Evolutionary conservation across 2,888 invertebrate species (phyloP).

Genomic region (Oscheius sp.): DNA sequence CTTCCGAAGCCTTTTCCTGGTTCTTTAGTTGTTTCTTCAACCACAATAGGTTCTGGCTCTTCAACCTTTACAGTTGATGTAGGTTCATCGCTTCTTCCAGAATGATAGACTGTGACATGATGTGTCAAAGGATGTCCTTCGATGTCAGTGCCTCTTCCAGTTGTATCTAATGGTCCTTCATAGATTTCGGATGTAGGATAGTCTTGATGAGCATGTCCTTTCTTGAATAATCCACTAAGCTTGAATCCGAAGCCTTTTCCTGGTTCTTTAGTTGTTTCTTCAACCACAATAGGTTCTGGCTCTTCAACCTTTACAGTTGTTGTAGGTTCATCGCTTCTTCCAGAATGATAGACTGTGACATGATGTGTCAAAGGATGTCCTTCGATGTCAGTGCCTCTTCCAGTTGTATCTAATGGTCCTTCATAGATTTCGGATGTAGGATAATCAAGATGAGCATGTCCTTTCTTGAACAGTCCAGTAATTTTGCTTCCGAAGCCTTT

Average conservation of each 20-base stretch:
- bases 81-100: constrained; percentile 39
- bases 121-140: constrained; percentile 34
- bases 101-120: constrained; percentile 37
- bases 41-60: constrained; percentile 22
- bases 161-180: constrained; percentile 46
- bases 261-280: background rate
- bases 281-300: background rate
- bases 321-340: constrained; percentile 42
- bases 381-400: constrained; percentile 38
- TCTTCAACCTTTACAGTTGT: background rate
- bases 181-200: constrained; percentile 45
- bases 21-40: no score
- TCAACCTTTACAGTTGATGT: constrained; percentile 4
- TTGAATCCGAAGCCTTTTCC: constrained; percentile 13
- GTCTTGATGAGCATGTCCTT: constrained; percentile 43
- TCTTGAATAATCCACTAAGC: constrained; percentile 33
- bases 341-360: constrained; percentile 46
- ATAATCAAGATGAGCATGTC: constrained; percentile 42
- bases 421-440: constrained; percentile 39
- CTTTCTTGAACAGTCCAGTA: constrained; percentile 43
- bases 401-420: constrained; percentile 41
- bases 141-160: constrained; percentile 31
- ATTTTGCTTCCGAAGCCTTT: constrained; percentile 3
- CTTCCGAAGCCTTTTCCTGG: background rate
- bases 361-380: constrained; percentile 42